These are phyloP conservation scores for Xestia rhomboidea DNA, from an alignment of 2,888 invertebrate species.

Conservation along the genomic window DNA sequence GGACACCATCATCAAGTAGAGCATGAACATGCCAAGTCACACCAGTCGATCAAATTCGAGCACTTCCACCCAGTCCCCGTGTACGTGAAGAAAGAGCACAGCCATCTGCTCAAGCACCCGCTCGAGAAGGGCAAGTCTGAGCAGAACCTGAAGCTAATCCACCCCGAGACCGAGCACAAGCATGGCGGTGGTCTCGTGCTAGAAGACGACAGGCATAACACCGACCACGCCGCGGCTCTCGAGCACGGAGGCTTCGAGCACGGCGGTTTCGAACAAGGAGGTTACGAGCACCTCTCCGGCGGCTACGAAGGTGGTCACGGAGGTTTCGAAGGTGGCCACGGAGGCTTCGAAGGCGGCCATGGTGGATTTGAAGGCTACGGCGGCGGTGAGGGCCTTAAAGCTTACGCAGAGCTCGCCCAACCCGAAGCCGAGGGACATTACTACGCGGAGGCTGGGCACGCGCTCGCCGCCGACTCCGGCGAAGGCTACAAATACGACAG, in stretches of 20 bases:
- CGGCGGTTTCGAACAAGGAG: constrained; percentile 71
- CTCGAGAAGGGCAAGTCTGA: constrained; percentile 92
- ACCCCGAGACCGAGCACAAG: constrained; percentile 91
- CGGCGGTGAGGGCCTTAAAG: constrained; percentile 83
- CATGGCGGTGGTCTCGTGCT: constrained; percentile 91
- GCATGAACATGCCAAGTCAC: constrained; percentile 92
- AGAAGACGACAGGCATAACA: constrained; percentile 90
- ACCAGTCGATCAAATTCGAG: constrained; percentile 93
- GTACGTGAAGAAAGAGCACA: constrained; percentile 92
- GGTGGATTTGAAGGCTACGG: constrained; percentile 78
- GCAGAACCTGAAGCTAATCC: constrained; percentile 91
- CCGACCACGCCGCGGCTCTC: constrained; percentile 78
- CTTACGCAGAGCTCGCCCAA: constrained; percentile 79
- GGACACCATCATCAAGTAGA: constrained; percentile 91
- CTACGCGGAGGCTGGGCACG: constrained; percentile 79
- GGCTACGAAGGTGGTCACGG: constrained; percentile 73
- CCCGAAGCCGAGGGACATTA: constrained; percentile 81
- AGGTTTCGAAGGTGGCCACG: constrained; percentile 68
- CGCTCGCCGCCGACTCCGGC: constrained; percentile 77
- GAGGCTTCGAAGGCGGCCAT: constrained; percentile 63
- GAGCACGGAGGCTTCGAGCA: constrained; percentile 75
- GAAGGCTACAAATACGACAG: constrained; percentile 85
- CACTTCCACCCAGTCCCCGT: constrained; percentile 93
- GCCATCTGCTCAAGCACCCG: constrained; percentile 92
- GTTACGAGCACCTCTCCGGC: constrained; percentile 61